phyloP scores from a whole-genome alignment of 2,113 vertebrate species.

The Gymnogyps californianus region DNA sequence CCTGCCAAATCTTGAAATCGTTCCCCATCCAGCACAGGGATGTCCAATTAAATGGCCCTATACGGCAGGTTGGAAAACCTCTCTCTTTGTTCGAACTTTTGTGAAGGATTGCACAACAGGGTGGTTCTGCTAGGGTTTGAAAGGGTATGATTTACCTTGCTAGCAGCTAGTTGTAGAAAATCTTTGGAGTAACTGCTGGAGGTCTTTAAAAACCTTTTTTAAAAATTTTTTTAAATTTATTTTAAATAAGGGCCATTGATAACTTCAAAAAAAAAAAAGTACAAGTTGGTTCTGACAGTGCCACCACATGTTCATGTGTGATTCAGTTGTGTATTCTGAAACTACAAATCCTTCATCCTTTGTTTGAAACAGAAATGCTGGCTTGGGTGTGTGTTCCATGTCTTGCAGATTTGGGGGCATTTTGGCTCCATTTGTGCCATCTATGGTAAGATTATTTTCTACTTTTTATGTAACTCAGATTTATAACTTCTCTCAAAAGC shows the following conservation, averaged over 20 bases:
- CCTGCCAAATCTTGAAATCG: background rate
- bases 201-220: background rate
- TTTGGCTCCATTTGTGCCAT: constrained; percentile 84
- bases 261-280: background rate
- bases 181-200: background rate
- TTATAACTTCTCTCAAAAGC: background rate
- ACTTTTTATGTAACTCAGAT: background rate
- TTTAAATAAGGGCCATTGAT: background rate
- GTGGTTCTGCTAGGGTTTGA: background rate
- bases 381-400: constrained; percentile 88
- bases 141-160: background rate
- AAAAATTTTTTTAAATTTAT: too few relatives aligned
- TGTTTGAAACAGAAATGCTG: constrained; percentile 80
- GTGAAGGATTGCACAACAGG: background rate
- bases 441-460: constrained; percentile 73
- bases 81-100: background rate
- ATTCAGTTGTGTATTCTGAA: background rate
- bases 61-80: background rate
- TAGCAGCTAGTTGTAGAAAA: background rate
- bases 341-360: background rate
- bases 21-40: background rate
- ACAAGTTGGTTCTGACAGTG: background rate
- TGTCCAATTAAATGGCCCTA: background rate
- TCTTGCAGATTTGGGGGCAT: constrained; percentile 86
- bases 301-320: background rate